Percentiles rank a stretch among this genome's conserved stretches.
These are phyloP conservation scores for Drosophila neoperkinsi DNA, from an alignment of 2,888 invertebrate species.

Conservation along the genomic window DNA sequence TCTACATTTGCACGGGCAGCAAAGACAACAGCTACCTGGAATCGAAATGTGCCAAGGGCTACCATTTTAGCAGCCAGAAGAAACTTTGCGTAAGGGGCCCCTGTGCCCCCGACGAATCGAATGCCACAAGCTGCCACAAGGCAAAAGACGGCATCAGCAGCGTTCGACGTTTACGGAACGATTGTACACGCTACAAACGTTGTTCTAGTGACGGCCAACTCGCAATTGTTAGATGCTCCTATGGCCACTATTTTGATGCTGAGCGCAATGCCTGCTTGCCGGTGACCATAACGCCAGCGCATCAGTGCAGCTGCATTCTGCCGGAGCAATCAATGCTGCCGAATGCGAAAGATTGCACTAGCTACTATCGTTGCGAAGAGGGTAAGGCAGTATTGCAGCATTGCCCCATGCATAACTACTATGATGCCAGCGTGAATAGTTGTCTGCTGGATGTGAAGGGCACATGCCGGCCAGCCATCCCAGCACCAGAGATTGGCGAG, in stretches of 20 bases:
- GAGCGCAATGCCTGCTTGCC: conserved; percentile 51
- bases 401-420: conserved; percentile 66
- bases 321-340: conserved; percentile 53
- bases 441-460: conserved; percentile 17
- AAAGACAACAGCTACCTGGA: conserved; percentile 27
- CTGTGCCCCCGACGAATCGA: background rate
- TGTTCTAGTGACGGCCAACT: conserved; percentile 17
- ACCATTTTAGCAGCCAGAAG: conserved; percentile 11
- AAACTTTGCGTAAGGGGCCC: conserved; percentile 12
- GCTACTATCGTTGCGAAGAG: conserved; percentile 19
- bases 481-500: background rate
- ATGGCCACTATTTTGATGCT: conserved; percentile 27
- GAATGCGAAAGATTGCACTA: conserved; percentile 15
- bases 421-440: conserved; percentile 28
- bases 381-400: conserved; percentile 41
- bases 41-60: background rate
- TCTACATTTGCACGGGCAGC: conserved; percentile 60
- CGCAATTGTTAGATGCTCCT: conserved; percentile 5
- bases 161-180: conserved; percentile 15
- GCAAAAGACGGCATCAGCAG: background rate
- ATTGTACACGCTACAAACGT: conserved; percentile 21
- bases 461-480: background rate
- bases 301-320: conserved; percentile 71
- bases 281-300: conserved; percentile 41
- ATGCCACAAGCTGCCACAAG: background rate